Evolutionary conservation across 2,113 vertebrate genomes (phyloP).

Genomic region (Pluvianellus socialis): DNA sequence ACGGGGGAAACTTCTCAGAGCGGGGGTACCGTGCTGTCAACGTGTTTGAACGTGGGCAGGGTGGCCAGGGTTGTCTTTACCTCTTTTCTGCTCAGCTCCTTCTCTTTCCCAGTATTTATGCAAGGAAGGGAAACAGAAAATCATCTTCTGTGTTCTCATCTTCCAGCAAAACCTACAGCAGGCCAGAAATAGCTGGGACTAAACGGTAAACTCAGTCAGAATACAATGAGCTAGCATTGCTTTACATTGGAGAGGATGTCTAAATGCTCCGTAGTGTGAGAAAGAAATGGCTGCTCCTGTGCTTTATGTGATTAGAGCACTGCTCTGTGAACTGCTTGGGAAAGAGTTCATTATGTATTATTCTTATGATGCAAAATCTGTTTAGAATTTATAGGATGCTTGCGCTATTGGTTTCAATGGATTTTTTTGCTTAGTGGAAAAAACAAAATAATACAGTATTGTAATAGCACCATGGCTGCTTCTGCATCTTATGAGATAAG

Average conservation of each 20-base stretch:
- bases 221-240: neutral
- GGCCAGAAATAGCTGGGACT: neutral
- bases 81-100: neutral
- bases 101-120: neutral
- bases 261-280: neutral
- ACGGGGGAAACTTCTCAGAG: neutral
- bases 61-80: accelerated
- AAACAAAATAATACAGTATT: neutral
- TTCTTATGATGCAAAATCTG: neutral
- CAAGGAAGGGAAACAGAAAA: neutral
- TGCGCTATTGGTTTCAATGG: neutral
- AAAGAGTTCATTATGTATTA: neutral
- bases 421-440: neutral
- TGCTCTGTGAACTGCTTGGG: neutral
- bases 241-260: neutral
- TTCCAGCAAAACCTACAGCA: neutral
- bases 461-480: neutral
- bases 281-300: neutral
- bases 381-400: neutral
- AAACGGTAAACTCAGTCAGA: neutral
- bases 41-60: accelerated
- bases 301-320: neutral
- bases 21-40: too few relatives aligned
- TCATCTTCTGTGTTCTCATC: neutral
- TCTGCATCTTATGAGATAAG: slow-evolving; percentile 1